phyloP scores from a whole-genome alignment of 2,797 vertebrate genomes.

The Urophycis tenuis region DNA sequence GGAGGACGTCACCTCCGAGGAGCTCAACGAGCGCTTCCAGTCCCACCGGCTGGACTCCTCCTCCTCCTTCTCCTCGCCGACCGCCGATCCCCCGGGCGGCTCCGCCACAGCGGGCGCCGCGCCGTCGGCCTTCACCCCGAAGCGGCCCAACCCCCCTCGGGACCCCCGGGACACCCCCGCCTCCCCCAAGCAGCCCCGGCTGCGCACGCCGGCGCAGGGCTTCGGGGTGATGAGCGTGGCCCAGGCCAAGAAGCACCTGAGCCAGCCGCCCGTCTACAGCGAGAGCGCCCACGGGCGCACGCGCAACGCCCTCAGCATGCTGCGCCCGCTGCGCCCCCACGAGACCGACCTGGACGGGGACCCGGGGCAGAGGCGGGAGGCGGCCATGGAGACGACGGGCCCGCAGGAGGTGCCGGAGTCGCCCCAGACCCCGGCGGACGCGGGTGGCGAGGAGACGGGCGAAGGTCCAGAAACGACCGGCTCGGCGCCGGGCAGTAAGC shows the following conservation, averaged over 20 bases:
- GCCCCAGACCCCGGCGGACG: conserved; percentile 39
- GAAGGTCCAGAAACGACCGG: conserved; percentile 51
- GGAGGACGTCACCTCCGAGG: conserved; percentile 79
- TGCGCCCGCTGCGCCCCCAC: conserved; percentile 80
- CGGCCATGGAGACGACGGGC: conserved; percentile 73
- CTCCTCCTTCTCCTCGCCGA: conserved; percentile 78
- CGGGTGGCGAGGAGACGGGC: conserved; percentile 37
- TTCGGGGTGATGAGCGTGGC: conserved; percentile 71
- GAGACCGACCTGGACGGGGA: conserved; percentile 84
- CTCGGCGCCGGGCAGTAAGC: conserved; percentile 68
- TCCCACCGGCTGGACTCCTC: conserved; percentile 85
- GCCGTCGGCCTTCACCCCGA: conserved; percentile 74
- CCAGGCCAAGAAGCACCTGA: conserved; percentile 85
- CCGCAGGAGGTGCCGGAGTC: conserved; percentile 45
- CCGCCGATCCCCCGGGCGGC: conserved; percentile 73
- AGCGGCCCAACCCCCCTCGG: conserved; percentile 68
- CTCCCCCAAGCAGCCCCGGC: conserved; percentile 71
- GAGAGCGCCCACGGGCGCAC: conserved; percentile 79
- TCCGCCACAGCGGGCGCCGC: conserved; percentile 71
- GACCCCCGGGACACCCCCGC: conserved; percentile 58
- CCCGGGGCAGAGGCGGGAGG: conserved; percentile 69
- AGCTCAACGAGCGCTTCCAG: conserved; percentile 86
- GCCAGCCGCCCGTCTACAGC: conserved; percentile 83
- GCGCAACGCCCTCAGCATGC: conserved; percentile 95
- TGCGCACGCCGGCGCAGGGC: conserved; percentile 71